These are phyloP conservation scores for Synanthedon tipuliformis DNA, from an alignment of 2,888 invertebrate species.

Conservation along the genomic window DNA sequence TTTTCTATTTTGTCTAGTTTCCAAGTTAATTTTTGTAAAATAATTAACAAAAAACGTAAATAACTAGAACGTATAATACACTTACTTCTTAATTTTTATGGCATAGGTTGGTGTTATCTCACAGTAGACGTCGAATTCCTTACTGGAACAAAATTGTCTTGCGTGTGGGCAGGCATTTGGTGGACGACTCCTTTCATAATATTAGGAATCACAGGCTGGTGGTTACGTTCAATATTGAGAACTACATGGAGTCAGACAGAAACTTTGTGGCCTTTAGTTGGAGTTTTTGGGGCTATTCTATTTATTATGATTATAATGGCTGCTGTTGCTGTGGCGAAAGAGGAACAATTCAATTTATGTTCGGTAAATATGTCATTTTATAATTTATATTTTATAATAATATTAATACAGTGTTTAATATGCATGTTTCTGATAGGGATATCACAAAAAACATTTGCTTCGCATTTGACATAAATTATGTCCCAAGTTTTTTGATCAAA, in stretches of 20 bases:
- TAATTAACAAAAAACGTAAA: too few species aligned
- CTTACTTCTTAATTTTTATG: constrained; percentile 6
- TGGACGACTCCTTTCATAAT: constrained; percentile 43
- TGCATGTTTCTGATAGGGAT: too few species aligned
- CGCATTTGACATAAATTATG: too few species aligned
- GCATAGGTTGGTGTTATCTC: constrained; percentile 48
- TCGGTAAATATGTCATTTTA: constrained; percentile 32
- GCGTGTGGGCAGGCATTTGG: constrained; percentile 48
- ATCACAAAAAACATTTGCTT: too few species aligned
- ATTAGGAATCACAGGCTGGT: constrained; percentile 51
- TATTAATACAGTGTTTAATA: too few species aligned
- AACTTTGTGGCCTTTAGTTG: constrained; percentile 47
- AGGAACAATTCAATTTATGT: constrained; percentile 56
- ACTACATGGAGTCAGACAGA: constrained; percentile 28
- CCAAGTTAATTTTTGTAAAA: too few species aligned
- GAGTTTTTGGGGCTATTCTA: constrained; percentile 36
- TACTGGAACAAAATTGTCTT: constrained; percentile 44
- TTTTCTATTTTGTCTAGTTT: too few species aligned
- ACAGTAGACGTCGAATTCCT: constrained; percentile 54
- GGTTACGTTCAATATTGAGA: constrained; percentile 41
- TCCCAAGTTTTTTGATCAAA: too few species aligned
- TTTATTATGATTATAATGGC: constrained; percentile 48
- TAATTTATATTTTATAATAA: too few species aligned
- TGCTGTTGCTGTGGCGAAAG: constrained; percentile 51
- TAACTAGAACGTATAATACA: not conserved